Base-by-base conservation (phyloP, 2,113 vertebrate genomes). In the Carassius gibelio region DNA sequence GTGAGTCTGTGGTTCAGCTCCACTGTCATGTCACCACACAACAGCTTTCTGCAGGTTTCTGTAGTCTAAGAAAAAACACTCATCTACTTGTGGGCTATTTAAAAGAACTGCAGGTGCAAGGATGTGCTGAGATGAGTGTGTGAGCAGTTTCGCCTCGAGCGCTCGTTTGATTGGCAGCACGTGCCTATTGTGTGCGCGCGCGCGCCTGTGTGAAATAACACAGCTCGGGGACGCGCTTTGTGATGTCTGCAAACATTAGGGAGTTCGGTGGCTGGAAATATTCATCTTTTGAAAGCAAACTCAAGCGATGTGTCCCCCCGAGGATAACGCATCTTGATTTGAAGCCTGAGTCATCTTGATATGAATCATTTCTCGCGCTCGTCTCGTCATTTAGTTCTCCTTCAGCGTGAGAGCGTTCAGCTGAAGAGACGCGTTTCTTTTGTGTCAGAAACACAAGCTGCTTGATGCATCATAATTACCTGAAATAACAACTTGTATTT, bases 1-100 rank as follows among this genome's bases (percentile, higher is more conserved):
- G 84, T 85, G 84, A 81, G 34, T 36, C 9, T 66, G 38, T 19
- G 38, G 84, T 81, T 85, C 66, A 75, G 86, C 75, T 42, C 6
- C 38, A 42, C 38, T 62, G 52, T 59, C 66, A 45, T 59, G 15
- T n/a, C 42, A 15, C 4, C 13, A 85, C 17, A 7, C 30, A 85
- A 69, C 68, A 81, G 66, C 0, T 36, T 69, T 36, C 66, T 69
- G 30, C 7, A 83, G 88, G 90, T 94, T 93, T 93, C 91, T 92
- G 89, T 82, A 87, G 87, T 57, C 71, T 72, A 66, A 26, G 69
- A 48, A 30, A 76, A 76, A 82, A 76, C 76, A 6, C 57, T n/a
- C 26, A 48, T 34, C 87, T 86, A 83, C 34, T 15, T 81, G 8
- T 81, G 50, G n/a, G 55, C 85, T 87, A 83, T 77, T 84, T 76